A percentile compares a stretch with the other conserved stretches of the same genome.
phyloP scores from a whole-genome alignment of 2,113 vertebrate genomes.

The Sisor rabdophorus region DNA sequence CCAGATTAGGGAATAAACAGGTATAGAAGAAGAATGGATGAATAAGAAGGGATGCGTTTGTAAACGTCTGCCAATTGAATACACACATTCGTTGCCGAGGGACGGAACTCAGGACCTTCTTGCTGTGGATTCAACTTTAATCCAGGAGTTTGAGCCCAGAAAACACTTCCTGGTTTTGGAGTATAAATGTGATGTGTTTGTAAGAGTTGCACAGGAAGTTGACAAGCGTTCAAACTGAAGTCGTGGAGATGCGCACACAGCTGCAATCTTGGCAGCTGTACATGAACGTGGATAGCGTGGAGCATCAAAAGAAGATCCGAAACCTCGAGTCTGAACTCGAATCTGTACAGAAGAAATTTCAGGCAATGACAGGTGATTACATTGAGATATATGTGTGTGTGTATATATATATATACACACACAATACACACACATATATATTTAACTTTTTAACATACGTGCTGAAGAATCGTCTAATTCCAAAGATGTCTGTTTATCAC shows the following conservation, averaged over 20 bases:
- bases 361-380: constrained; percentile 71
- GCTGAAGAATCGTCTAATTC: neutral
- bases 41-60: neutral
- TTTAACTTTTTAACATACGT: too few species aligned
- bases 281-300: constrained; percentile 63
- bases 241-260: constrained; percentile 59
- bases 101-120: too few species aligned
- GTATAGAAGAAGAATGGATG: too few species aligned
- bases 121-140: too few species aligned
- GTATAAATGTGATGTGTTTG: neutral
- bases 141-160: neutral
- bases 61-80: neutral
- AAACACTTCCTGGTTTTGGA: neutral
- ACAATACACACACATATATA: too few species aligned
- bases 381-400: too few species aligned
- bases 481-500: constrained; percentile 2
- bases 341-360: constrained; percentile 58
- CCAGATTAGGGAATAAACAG: too few species aligned
- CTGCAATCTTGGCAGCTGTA: constrained; percentile 47
- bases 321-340: constrained; percentile 65
- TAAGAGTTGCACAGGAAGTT: constrained; percentile 51
- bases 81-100: too few species aligned
- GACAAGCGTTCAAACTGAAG: constrained; percentile 54
- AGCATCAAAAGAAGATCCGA: constrained; percentile 62
- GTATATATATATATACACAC: too few species aligned